Percentiles rank a stretch among this genome's conserved stretches.
These are phyloP conservation scores for Oscheius sp. DNA, from an alignment of 2,888 invertebrate genomes.

Conservation along the genomic window DNA sequence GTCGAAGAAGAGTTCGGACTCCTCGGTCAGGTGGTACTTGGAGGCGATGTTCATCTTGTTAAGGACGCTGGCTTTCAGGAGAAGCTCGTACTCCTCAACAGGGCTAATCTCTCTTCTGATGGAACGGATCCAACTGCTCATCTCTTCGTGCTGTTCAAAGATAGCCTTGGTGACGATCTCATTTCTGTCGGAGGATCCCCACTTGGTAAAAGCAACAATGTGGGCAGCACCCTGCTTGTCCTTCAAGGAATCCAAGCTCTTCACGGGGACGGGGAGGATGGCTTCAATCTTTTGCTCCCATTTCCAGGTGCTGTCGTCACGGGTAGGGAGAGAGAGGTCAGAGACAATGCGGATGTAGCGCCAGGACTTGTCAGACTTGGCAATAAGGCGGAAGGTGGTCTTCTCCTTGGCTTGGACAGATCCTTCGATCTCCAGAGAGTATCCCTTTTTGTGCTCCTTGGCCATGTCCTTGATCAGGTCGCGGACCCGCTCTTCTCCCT, in stretches of 20 bases:
- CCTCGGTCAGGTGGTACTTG: constrained; percentile 50
- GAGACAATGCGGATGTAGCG: constrained; percentile 41
- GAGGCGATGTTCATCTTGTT: constrained; percentile 54
- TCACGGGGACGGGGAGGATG: constrained; percentile 53
- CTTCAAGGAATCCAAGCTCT: constrained; percentile 42
- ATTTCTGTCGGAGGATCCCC: constrained; percentile 49
- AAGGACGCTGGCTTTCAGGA: constrained; percentile 57
- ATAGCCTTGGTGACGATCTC: constrained; percentile 45
- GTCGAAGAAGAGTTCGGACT: constrained; percentile 43
- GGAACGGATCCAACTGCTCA: constrained; percentile 40
- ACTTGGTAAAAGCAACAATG: constrained; percentile 41
- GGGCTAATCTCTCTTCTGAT: constrained; percentile 38
- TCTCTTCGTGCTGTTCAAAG: constrained; percentile 45
- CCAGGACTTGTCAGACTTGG: constrained; percentile 39
- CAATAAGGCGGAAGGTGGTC: constrained; percentile 30
- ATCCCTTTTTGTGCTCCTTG: constrained; percentile 33
- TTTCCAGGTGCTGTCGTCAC: constrained; percentile 51
- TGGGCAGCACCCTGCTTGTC: constrained; percentile 51
- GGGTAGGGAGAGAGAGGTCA: constrained; percentile 20
- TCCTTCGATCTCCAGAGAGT: neutral
- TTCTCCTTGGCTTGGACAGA: constrained; percentile 15
- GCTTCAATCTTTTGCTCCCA: constrained; percentile 46
- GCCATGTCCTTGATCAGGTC: constrained; percentile 29
- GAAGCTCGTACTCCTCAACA: constrained; percentile 44
- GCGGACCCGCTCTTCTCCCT: constrained; percentile 26